A percentile compares a stretch with the other conserved stretches of the same genome.
Evolutionary conservation across 2,113 vertebrate species (phyloP).

Genomic region (Ciconia boyciana): DNA sequence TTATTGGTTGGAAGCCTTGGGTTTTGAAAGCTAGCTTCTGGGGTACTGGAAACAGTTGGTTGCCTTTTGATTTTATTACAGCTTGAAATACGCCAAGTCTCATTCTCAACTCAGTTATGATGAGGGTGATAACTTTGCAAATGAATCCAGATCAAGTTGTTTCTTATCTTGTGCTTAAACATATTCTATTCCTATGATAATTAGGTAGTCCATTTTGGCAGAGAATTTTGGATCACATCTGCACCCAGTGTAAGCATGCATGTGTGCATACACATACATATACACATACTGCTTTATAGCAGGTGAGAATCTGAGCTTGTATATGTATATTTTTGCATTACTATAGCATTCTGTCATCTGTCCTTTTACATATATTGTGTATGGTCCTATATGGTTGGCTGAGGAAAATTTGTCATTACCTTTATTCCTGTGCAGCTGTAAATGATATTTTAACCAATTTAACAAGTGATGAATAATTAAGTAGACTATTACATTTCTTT

Average conservation of each 20-base stretch:
- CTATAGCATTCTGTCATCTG: background rate
- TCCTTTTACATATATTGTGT: background rate
- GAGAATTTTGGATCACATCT: background rate
- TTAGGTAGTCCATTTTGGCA: background rate
- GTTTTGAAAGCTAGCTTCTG: background rate
- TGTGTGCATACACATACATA: background rate
- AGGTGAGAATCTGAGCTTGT: background rate
- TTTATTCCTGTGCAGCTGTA: background rate
- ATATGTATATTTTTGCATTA: background rate
- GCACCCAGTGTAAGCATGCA: background rate
- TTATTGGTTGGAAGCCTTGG: background rate
- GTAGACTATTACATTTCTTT: background rate
- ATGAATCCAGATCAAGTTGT: background rate
- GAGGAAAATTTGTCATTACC: background rate
- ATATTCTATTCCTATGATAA: background rate
- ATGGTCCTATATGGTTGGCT: background rate
- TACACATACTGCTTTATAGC: background rate
- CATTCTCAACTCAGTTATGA: background rate
- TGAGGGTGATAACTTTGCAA: background rate
- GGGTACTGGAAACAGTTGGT: background rate
- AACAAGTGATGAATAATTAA: background rate
- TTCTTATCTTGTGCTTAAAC: background rate
- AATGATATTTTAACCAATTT: background rate
- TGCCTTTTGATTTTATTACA: constrained; percentile 21
- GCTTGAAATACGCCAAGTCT: constrained; percentile 1